Percentiles rank a stretch among this genome's conserved stretches.
Evolutionary conservation across 2,888 invertebrate genomes (phyloP).

Genomic region (Parascotia fuliginaria): DNA sequence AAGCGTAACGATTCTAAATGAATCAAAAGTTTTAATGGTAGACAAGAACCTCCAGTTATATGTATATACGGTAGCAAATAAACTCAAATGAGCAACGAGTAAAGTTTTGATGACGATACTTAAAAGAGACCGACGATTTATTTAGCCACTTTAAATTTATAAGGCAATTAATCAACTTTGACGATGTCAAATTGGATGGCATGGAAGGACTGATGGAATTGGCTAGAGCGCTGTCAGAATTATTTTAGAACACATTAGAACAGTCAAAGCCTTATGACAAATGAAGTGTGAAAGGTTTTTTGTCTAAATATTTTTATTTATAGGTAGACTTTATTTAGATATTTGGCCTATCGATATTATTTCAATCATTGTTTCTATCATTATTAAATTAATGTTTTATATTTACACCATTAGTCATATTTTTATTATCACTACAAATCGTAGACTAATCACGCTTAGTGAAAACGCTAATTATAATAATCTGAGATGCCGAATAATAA

Average conservation of each 20-base stretch:
- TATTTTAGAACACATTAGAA: not conserved
- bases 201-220: not conserved
- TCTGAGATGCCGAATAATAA: too few relatives aligned
- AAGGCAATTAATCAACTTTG: constrained; percentile 35
- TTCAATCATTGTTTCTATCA: too few relatives aligned
- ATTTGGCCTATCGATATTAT: too few relatives aligned
- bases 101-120: constrained; percentile 45
- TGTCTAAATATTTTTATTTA: too few relatives aligned
- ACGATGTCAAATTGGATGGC: constrained; percentile 2
- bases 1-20: constrained; percentile 50
- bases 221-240: not conserved
- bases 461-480: too few relatives aligned
- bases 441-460: too few relatives aligned
- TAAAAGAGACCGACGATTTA: constrained; percentile 32
- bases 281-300: too few relatives aligned
- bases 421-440: too few relatives aligned
- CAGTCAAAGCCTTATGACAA: too few relatives aligned
- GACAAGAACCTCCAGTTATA: constrained; percentile 41
- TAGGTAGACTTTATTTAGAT: too few relatives aligned
- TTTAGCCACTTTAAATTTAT: constrained; percentile 38
- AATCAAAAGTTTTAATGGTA: constrained; percentile 67
- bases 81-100: constrained; percentile 51
- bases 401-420: too few relatives aligned
- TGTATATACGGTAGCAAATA: constrained; percentile 54
- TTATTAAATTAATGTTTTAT: too few relatives aligned